Percentiles rank a stretch among this genome's conserved stretches.
Conservation (phyloP, 2,797 vertebrate genomes). For the Cossypha dichroa region DNA sequence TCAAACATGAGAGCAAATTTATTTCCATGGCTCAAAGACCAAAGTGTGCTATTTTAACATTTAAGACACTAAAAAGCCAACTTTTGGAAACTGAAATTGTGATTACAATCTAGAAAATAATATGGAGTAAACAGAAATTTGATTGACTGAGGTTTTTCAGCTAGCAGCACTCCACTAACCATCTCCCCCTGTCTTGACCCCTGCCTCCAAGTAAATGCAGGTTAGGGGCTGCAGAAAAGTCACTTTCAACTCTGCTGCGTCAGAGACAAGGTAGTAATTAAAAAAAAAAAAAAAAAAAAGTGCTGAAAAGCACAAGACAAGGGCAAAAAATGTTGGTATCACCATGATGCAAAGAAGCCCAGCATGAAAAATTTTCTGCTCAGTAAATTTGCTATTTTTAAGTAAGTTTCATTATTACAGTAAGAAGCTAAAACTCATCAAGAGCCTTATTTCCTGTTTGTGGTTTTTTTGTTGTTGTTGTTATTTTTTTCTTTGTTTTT, state of each 20-base stretch:
- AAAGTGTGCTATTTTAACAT: conserved; percentile 10
- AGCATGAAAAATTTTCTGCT: conserved; percentile 9
- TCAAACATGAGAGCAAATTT: conserved; percentile 45
- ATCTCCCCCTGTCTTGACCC: not conserved
- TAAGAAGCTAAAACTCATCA: not conserved
- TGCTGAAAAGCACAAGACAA: not conserved
- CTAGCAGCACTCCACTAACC: not conserved
- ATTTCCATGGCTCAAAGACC: not conserved
- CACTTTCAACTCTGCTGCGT: not conserved
- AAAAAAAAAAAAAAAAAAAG: not conserved
- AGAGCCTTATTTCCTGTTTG: not conserved
- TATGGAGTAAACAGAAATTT: not conserved
- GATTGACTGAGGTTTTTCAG: not conserved
- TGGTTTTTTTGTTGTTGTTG: not conserved
- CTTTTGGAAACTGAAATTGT: not conserved
- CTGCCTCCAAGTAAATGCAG: not conserved
- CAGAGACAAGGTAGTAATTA: not conserved
- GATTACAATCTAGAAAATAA: not conserved
- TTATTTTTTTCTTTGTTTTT: not conserved
- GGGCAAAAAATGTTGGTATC: not conserved
- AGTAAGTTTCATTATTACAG: not conserved
- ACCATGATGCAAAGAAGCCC: not conserved
- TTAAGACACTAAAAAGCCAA: not conserved
- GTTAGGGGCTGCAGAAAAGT: not conserved
- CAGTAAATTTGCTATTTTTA: not conserved